Conservation (phyloP, 1,140 invertebrate species). For the Fopius arisanus region DNA sequence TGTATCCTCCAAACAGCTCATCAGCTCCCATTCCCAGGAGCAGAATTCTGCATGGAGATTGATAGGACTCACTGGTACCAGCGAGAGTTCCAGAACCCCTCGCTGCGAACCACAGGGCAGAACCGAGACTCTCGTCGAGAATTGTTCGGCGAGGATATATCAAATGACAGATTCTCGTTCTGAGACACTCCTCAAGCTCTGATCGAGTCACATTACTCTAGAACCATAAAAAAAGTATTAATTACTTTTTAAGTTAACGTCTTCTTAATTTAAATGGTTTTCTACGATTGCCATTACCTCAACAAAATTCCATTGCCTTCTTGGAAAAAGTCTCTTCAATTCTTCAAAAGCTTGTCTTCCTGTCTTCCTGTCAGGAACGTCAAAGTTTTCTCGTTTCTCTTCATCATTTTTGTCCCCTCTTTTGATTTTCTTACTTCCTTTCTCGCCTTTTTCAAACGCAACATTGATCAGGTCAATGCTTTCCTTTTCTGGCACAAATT, state of each 20-base stretch:
- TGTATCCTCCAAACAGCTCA: slow-evolving; percentile 96
- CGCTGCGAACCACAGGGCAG: slow-evolving; percentile 95
- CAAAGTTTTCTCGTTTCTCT: slow-evolving; percentile 51
- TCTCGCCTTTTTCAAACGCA: slow-evolving; percentile 78
- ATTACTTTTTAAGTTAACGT: slow-evolving; percentile 21
- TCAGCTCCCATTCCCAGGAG: slow-evolving; percentile 94
- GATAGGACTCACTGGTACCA: slow-evolving; percentile 59
- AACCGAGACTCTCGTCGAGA: slow-evolving; percentile 94
- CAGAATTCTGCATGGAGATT: slow-evolving; percentile 77
- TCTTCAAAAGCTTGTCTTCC: slow-evolving; percentile 78
- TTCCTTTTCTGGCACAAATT: slow-evolving; percentile 73
- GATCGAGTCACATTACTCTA: slow-evolving; percentile 79
- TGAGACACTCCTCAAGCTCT: slow-evolving; percentile 68
- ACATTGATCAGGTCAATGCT: slow-evolving; percentile 96
- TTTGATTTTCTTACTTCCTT: slow-evolving; percentile 25
- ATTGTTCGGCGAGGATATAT: slow-evolving; percentile 86
- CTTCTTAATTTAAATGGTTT: too few relatives aligned
- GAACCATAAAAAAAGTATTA: slow-evolving; percentile 44
- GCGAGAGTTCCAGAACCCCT: slow-evolving; percentile 70
- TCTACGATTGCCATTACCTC: slow-evolving; percentile 59
- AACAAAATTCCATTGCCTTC: slow-evolving; percentile 77
- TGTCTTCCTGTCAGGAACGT: slow-evolving; percentile 85
- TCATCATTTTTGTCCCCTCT: not conserved
- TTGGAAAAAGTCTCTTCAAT: slow-evolving; percentile 74
- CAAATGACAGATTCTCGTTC: slow-evolving; percentile 73